phyloP scores from a whole-genome alignment of 92 coral and sea anemone species.

The Porites lobata region DNA sequence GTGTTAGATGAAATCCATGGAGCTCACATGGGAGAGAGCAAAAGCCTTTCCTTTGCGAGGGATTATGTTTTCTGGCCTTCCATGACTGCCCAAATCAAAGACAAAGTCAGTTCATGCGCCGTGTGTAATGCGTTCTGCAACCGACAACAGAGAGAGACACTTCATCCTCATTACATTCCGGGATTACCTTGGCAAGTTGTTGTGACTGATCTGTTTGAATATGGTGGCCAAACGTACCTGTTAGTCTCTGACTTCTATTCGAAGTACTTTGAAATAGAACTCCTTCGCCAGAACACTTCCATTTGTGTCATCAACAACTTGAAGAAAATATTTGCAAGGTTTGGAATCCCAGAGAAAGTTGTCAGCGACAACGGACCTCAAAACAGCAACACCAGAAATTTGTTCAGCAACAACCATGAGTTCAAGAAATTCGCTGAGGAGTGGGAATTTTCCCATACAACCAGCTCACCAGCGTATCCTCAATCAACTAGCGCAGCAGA shows the following conservation, averaged over 20 bases:
- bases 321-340: conserved; percentile 65
- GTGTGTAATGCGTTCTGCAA: conserved; percentile 63
- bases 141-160: conserved; percentile 54
- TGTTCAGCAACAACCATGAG: conserved; percentile 54
- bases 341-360: conserved; percentile 17
- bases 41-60: too few species aligned
- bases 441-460: conserved; percentile 55
- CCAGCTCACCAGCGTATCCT: conserved; percentile 51
- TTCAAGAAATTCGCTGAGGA: conserved; percentile 55
- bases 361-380: conserved; percentile 64
- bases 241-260: conserved; percentile 61
- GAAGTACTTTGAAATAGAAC: conserved; percentile 69
- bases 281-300: conserved; percentile 55
- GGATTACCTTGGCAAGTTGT: conserved; percentile 72
- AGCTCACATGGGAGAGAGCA: too few species aligned
- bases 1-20: too few species aligned
- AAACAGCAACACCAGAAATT: conserved; percentile 56
- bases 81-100: background rate
- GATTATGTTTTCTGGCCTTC: too few species aligned
- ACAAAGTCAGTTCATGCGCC: conserved; percentile 52
- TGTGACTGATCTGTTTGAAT: conserved; percentile 70
- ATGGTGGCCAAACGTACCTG: conserved; percentile 48
- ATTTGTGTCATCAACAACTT: conserved; percentile 51
- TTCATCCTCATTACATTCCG: conserved; percentile 69
- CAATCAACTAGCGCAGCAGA: conserved; percentile 63